Evolutionary conservation across 1,140 invertebrate species (phyloP).

Genomic region (Drosophila equinoxialis): DNA sequence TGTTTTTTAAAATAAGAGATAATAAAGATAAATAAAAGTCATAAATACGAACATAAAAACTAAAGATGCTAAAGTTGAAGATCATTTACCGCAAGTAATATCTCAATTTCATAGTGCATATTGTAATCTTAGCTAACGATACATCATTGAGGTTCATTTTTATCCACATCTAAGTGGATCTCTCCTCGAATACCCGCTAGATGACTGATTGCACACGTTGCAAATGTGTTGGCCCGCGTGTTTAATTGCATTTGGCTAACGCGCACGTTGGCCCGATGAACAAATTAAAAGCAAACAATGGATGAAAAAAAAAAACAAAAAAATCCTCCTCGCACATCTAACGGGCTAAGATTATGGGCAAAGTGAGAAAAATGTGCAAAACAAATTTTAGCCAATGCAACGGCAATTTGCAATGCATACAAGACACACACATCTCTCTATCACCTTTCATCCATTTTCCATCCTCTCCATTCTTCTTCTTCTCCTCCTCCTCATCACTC

Average conservation of each 20-base stretch:
- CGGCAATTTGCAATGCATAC: conserved; percentile 10
- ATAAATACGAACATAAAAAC: neutral
- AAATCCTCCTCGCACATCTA: conserved; percentile 14
- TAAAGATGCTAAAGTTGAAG: too few relatives aligned
- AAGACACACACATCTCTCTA: neutral
- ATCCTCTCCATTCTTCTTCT: too few relatives aligned
- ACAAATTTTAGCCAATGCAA: conserved; percentile 19
- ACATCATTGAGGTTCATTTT: too few relatives aligned
- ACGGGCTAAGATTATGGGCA: conserved; percentile 9
- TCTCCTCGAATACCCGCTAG: conserved; percentile 1
- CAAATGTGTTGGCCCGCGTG: conserved; percentile 6
- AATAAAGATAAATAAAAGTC: neutral
- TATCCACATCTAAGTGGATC: neutral
- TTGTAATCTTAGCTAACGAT: too few relatives aligned
- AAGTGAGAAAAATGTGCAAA: conserved; percentile 2
- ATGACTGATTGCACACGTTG: conserved; percentile 16
- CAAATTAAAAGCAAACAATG: conserved; percentile 65
- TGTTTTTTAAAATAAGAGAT: neutral
- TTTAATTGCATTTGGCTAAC: conserved; percentile 31
- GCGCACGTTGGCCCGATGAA: conserved; percentile 27
- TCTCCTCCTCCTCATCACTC: too few relatives aligned
- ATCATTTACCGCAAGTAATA: neutral
- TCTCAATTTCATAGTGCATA: neutral
- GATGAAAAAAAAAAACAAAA: conserved; percentile 38
- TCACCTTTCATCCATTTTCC: neutral